These are phyloP conservation scores for Oceanites oceanicus DNA, from an alignment of 2,113 vertebrate genomes.

Conservation along the genomic window DNA sequence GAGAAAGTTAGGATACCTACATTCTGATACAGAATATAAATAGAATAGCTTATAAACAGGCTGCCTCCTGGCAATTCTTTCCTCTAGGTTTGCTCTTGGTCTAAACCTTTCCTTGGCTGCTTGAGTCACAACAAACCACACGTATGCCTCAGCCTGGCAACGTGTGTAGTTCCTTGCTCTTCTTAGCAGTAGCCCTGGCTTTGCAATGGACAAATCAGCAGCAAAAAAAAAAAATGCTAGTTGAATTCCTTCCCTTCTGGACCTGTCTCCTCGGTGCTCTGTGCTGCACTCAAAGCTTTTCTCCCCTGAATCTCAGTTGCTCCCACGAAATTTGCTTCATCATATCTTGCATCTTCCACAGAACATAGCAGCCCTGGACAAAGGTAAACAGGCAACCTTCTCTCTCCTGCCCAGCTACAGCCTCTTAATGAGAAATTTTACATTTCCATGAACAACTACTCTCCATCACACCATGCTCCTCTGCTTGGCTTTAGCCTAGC, in stretches of 20 bases:
- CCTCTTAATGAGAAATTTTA: not conserved
- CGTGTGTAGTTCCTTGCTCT: not conserved
- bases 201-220: not conserved
- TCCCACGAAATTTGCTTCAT: not conserved
- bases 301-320: not conserved
- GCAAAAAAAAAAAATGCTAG: not conserved
- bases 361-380: not conserved
- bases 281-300: not conserved
- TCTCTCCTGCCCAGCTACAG: not conserved
- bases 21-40: not conserved
- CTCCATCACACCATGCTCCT: not conserved
- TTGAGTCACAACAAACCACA: not conserved
- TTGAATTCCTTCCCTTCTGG: not conserved
- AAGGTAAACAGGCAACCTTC: not conserved
- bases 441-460: not conserved
- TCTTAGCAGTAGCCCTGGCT: not conserved
- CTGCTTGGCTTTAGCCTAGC: not conserved
- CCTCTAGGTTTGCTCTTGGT: not conserved
- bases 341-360: not conserved
- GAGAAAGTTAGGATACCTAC: not conserved
- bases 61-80: not conserved
- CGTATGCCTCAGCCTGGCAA: not conserved
- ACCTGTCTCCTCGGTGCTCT: not conserved
- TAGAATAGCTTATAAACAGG: not conserved
- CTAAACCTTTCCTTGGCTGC: not conserved